These are phyloP conservation scores for Bubo scandiacus DNA, from an alignment of 2,113 vertebrate genomes.

Conservation along the genomic window DNA sequence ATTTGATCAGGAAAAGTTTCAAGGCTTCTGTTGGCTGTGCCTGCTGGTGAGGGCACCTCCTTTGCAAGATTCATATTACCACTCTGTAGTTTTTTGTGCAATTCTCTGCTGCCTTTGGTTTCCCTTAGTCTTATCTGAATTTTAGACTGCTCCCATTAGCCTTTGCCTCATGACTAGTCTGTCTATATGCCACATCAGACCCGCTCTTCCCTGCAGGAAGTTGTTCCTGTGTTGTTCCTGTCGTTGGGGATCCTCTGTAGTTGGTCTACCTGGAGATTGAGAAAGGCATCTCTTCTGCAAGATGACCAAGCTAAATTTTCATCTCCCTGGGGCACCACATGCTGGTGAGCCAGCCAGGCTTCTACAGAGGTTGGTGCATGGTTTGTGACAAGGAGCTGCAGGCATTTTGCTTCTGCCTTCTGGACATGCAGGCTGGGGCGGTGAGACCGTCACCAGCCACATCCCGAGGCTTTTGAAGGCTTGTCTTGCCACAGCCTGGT, in stretches of 20 bases:
- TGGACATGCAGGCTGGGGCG: fast-evolving
- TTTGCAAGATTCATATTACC: neutral
- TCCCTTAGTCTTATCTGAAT: neutral
- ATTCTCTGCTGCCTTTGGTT: neutral
- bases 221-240: neutral
- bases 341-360: neutral
- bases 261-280: neutral
- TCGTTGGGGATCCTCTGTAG: neutral
- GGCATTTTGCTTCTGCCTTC: neutral
- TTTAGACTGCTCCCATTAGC: neutral
- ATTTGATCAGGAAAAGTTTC: neutral
- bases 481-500: neutral
- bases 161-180: neutral
- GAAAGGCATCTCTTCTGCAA: neutral
- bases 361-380: neutral
- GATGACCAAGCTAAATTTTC: neutral
- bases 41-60: neutral
- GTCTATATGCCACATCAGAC: fast-evolving
- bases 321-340: neutral
- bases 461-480: neutral
- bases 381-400: neutral
- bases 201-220: neutral
- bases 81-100: neutral
- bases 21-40: neutral
- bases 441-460: too few species aligned